Evolutionary conservation across 2,888 invertebrate genomes (phyloP), one percentile per base, ranked within the genome.

Genomic region (Parasteatoda lunata): DNA sequence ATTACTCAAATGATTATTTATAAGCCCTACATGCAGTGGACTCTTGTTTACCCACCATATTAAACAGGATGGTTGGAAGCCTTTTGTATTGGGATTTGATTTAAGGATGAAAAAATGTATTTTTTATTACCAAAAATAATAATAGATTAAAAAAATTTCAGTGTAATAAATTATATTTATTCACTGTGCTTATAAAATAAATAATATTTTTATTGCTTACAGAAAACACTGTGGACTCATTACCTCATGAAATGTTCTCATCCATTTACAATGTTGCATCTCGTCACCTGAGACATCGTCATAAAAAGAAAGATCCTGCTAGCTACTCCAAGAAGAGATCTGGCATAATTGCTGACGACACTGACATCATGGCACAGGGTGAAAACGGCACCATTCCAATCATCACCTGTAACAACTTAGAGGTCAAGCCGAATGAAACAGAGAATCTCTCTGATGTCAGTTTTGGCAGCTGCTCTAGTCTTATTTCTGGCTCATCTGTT

Each of bases 391-490:
- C 7, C 30, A 69, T 79, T 64, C 70, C 79, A 48, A 64, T 70
- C n/a, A 72, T 65, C 1, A n/a, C 59, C 13, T 30, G 30, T 47
- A 77, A 86, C 15, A 77, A 72, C 48, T 15, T 13, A 7, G 71
- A 72, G 5, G 2, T 65, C 51, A 69, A 59, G 47, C 11, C 52
- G 9, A 51, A 9, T 15, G 77, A 77, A 47, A 15, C 73, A 11
- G 77, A 83, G 66, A 80, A 71, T 48, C 47, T 76, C 3, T 80
- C 85, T 5, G 86, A 86, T n/a, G 13, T 84, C 0, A 77, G 59
- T 45, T 85, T 85, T 54, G 86, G 81, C 5, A 86, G 86, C 54
- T 86, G 86, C 54, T 81, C 81, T 73, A 86, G 81, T 77, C 86
- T 86, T 15, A 86, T 81, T 65, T 86, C 86, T 66, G 85, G 85